phyloP scores from a whole-genome alignment of 2,113 vertebrate species.

The Oreochromis spilurus region DNA sequence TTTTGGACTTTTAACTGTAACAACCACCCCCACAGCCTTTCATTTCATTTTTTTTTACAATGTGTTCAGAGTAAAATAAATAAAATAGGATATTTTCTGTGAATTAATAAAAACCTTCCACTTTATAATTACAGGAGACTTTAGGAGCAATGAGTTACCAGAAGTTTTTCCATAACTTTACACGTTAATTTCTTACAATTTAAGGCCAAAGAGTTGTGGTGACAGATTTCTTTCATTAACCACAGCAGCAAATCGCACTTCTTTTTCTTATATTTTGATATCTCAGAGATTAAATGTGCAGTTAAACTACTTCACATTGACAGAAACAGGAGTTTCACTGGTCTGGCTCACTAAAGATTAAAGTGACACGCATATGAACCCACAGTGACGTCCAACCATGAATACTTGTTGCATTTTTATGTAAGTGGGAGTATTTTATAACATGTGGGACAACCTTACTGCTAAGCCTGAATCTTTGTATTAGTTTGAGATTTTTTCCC shows the following conservation, averaged over 20 bases:
- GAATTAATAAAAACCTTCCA: neutral
- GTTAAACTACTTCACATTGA: neutral
- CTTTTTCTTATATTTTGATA: neutral
- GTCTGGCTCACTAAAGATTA: neutral
- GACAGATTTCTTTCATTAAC: neutral
- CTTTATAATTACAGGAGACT: neutral
- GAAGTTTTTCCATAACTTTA: neutral
- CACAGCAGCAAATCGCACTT: neutral
- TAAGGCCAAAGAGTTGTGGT: neutral
- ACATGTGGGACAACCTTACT: neutral
- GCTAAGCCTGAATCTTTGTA: neutral
- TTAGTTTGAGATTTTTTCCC: neutral
- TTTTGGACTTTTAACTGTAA: neutral
- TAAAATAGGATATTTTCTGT: neutral
- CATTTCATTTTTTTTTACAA: neutral
- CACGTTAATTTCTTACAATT: neutral
- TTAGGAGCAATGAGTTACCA: neutral
- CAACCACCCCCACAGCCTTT: fast-evolving
- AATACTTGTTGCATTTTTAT: neutral
- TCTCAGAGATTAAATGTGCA: neutral
- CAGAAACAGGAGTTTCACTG: neutral
- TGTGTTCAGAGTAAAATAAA: neutral
- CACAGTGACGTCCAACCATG: neutral
- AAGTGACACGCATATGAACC: fast-evolving
- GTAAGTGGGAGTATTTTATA: neutral